These are phyloP conservation scores for Equus quagga DNA, from an alignment of 2,113 vertebrate genomes.

Conservation along the genomic window DNA sequence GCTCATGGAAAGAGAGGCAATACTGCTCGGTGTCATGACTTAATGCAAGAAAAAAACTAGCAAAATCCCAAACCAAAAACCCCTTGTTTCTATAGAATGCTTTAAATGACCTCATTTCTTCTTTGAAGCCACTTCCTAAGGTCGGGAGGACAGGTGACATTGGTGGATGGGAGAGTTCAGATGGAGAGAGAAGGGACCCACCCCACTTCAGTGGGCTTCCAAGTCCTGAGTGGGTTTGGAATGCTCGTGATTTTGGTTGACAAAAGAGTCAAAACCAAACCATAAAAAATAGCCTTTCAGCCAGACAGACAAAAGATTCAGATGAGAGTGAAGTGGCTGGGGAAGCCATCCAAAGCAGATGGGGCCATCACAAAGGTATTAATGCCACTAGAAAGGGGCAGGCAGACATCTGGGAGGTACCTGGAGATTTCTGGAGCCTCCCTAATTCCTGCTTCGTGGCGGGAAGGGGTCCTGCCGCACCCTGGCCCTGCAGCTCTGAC, in stretches of 20 bases:
- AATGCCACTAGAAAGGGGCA: background rate
- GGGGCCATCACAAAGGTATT: background rate
- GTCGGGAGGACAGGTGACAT: background rate
- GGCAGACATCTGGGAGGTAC: background rate
- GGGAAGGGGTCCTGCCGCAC: background rate
- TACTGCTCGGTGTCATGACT: background rate
- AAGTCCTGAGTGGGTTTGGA: background rate
- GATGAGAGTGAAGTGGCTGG: background rate
- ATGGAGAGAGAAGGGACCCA: background rate
- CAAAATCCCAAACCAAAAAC: conserved; percentile 52
- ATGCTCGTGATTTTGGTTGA: background rate
- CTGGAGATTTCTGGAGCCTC: background rate
- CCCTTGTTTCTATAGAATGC: background rate
- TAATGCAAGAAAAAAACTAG: conserved; percentile 45
- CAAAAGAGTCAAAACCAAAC: conserved; percentile 30
- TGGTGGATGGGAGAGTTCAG: background rate
- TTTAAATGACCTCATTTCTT: conserved; percentile 55
- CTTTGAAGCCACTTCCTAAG: background rate
- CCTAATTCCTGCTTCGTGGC: background rate
- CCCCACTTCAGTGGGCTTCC: background rate
- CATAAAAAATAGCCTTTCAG: background rate
- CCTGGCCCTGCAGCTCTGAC: background rate
- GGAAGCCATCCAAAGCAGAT: background rate
- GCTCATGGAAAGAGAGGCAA: background rate
- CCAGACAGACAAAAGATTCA: background rate